Evolutionary conservation across 2,797 vertebrate genomes (phyloP).

Genomic region (Micropoecilia bifurca): DNA sequence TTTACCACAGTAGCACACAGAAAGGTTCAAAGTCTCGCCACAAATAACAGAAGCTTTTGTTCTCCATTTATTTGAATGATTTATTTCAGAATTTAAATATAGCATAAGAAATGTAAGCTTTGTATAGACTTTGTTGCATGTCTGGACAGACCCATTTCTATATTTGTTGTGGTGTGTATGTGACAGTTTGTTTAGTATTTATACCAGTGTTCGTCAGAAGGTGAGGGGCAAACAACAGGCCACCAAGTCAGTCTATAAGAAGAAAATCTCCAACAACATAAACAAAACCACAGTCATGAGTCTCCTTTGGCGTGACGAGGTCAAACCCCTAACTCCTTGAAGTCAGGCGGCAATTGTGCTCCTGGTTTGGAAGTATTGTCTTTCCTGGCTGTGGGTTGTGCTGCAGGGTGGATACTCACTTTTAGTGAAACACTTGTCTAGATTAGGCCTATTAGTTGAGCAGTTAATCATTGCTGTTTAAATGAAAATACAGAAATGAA

Average conservation of each 20-base stretch:
- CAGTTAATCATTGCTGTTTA: slow-evolving; percentile 21
- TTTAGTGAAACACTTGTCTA: slow-evolving; percentile 66
- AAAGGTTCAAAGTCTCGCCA: not conserved
- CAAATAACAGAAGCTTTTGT: not conserved
- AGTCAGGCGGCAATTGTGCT: slow-evolving; percentile 53
- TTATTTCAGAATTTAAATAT: not conserved
- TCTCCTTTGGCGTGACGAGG: slow-evolving; percentile 66
- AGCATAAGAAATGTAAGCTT: not conserved
- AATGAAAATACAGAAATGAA: slow-evolving; percentile 20
- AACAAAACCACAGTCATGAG: slow-evolving; percentile 70
- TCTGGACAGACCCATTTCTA: not conserved
- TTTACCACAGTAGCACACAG: not conserved
- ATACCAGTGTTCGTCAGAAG: slow-evolving; percentile 50
- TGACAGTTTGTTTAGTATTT: slow-evolving; percentile 22
- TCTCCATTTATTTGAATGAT: no score
- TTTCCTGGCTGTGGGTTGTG: slow-evolving; percentile 66
- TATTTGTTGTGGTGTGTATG: slow-evolving; percentile 11
- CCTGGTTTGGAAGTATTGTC: slow-evolving; percentile 60
- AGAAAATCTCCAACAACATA: slow-evolving; percentile 75
- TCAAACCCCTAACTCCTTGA: slow-evolving; percentile 64
- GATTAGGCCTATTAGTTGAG: slow-evolving; percentile 61
- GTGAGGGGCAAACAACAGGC: slow-evolving; percentile 69
- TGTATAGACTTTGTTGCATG: not conserved
- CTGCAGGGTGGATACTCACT: slow-evolving; percentile 55
- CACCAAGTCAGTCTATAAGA: slow-evolving; percentile 68